Base-by-base conservation (phyloP, 2,113 vertebrate genomes). In the Odontesthes bonariensis region DNA sequence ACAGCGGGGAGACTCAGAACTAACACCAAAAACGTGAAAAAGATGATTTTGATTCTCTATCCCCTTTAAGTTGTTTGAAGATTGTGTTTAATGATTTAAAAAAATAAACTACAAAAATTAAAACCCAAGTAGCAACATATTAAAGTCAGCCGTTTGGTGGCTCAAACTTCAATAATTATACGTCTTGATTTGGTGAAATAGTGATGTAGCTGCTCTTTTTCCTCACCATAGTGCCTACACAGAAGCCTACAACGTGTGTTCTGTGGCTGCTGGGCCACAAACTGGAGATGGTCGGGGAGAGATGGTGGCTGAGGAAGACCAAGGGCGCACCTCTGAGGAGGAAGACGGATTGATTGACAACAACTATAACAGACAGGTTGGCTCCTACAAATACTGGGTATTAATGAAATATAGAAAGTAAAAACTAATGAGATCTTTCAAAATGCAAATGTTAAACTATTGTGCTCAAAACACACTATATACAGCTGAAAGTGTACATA, bases 241-340 rank as follows among this genome's bases (percentile, higher is more conserved):
- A 0, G 97, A 98, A 85, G 96, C 95, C 32, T 97, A 97, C 90
- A 96, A 95, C 3, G 94, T 96, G 67, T 96, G 95, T 68, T 88
- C 92, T 0, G 53, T 96, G 73, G 94, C 93, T 0, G 69, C 22
- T 0, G 69, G 61, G 66, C 90, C 94, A 7, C 69, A 59, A 22
- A 59, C 61, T 2, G 63, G 9, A 32, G 62, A 83, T 11, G 38
- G 14, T 27, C 27, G 16, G 8, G 35, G 66, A 89, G 93, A 79
- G 82, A 87, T 7, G 0, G 89, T 53, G 78, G 90, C 0, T 84
- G 95, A 97, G 0, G 97, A 96, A 53, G 97, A 98, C 64, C 94
- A 94, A 35, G 92, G 88, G 20, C 94, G 92, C 17, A 97, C 95
- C 79, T 98, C 97, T 0, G 97, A 96, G 73, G 96, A 97, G 0